These are phyloP conservation scores for Xestia sexstrigata DNA, from an alignment of 2,888 invertebrate species.

Conservation along the genomic window DNA sequence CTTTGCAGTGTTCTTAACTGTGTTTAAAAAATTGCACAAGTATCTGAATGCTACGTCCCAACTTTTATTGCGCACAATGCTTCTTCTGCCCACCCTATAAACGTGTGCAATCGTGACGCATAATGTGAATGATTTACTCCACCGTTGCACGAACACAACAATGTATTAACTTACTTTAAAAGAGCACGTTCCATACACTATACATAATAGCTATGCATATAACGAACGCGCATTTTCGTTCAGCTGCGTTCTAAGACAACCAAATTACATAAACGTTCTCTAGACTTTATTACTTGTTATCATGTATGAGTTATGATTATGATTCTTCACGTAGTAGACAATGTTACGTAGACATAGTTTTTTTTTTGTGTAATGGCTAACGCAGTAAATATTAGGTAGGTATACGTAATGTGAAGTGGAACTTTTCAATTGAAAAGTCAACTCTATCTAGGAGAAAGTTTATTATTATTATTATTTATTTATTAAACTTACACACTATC, in stretches of 20 bases:
- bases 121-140: conserved; percentile 29
- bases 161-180: conserved; percentile 30
- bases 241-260: conserved; percentile 12
- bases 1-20: neutral
- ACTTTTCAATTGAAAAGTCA: neutral
- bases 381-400: neutral
- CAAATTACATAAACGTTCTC: conserved; percentile 2
- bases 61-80: conserved; percentile 27
- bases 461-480: too few species aligned
- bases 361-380: neutral
- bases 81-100: conserved; percentile 16
- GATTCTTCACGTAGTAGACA: neutral
- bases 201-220: conserved; percentile 8
- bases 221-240: conserved; percentile 34
- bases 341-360: neutral
- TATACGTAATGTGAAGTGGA: neutral
- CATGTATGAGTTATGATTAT: neutral
- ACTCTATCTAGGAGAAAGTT: neutral
- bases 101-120: conserved; percentile 39
- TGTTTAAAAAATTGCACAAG: neutral
- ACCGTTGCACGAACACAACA: conserved; percentile 33
- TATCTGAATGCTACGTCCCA: neutral
- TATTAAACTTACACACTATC: too few species aligned
- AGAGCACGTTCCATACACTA: conserved; percentile 41
- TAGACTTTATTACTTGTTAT: neutral